Percentiles rank a stretch among this genome's conserved stretches.
Evolutionary conservation across 2,888 invertebrate species (phyloP).

Genomic region (Temnothorax rugatulus): DNA sequence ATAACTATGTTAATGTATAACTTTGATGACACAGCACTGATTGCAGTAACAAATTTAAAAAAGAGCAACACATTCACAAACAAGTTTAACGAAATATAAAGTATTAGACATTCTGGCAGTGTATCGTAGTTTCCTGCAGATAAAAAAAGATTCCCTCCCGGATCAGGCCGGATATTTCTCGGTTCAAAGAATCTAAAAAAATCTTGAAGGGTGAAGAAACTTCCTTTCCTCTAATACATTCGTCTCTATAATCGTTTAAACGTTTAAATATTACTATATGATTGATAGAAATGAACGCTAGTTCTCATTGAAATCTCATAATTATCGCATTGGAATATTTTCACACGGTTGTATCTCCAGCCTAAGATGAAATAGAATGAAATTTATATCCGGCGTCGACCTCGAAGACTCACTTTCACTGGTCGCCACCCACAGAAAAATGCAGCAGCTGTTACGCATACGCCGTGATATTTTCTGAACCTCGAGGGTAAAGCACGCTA

Average conservation of each 20-base stretch:
- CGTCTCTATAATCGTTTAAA: neutral
- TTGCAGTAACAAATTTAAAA: neutral
- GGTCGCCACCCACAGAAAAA: constrained; percentile 70
- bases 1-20: neutral
- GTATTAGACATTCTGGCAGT: constrained; percentile 43
- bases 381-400: constrained; percentile 50
- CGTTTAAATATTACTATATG: neutral
- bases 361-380: constrained; percentile 29
- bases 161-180: constrained; percentile 30
- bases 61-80: neutral
- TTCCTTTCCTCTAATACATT: neutral
- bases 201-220: neutral
- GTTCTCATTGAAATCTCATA: constrained; percentile 3
- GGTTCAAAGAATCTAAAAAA: constrained; percentile 45
- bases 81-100: constrained; percentile 54
- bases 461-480: constrained; percentile 72
- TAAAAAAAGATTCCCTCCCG: constrained; percentile 70
- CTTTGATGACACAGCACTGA: neutral
- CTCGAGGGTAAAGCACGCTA: constrained; percentile 71
- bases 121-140: constrained; percentile 13
- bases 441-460: constrained; percentile 67
- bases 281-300: neutral
- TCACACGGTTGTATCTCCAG: constrained; percentile 3
- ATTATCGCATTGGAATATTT: constrained; percentile 1
- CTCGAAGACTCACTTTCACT: constrained; percentile 71